Base-by-base conservation (phyloP, 1,140 invertebrate species). In the Caenorhabditis briggsae region DNA sequence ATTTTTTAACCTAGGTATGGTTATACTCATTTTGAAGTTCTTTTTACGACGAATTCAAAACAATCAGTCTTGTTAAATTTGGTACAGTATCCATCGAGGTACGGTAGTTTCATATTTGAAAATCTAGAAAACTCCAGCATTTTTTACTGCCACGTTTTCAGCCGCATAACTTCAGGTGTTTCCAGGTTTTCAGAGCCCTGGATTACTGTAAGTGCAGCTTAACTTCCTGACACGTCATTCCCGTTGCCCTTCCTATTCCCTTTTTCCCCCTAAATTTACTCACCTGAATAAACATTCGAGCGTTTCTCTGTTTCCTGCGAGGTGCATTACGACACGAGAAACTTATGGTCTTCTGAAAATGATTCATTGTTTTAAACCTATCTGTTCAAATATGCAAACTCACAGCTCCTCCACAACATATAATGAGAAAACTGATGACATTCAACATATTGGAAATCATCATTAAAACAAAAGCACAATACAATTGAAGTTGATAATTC, bases 251-350 rank as follows among this genome's bases (percentile, higher is more conserved):
- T 78, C 23, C 23, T 16, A 53, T 53, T 11, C 50, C 53, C n/a
- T 23, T n/a, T 50, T 11, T 23, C 23, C 12, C 8, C 46, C 53
- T 53, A 5, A 23, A 48, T 78, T 78, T 50, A 33, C 70, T 25
- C 70, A 78, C 70, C 70, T 78, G 70, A 78, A 78, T 78, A 78
- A 78, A 78, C 70, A 78, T 78, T 78, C 18, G n/a, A 43, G 70
- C 70, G 46, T 78, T 78, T 78, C 70, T 50, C 20, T 78, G 70
- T 23, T 78, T 78, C 46, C 70, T 20, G 14, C 70, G 70, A 12
- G 70, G n/a, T 50, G 70, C 70, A 78, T 48, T 78, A 53, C 70
- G 43, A 46, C 70, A 78, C 23, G 46, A 14, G 20, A 78, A 78
- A 50, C 70, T 78, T 20, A 78, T 46, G 11, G 70, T 23, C 53